Percentiles rank a stretch among this genome's conserved stretches.
Evolutionary conservation across 2,888 invertebrate species (phyloP).

Genomic region (Sussaba pulchella): DNA sequence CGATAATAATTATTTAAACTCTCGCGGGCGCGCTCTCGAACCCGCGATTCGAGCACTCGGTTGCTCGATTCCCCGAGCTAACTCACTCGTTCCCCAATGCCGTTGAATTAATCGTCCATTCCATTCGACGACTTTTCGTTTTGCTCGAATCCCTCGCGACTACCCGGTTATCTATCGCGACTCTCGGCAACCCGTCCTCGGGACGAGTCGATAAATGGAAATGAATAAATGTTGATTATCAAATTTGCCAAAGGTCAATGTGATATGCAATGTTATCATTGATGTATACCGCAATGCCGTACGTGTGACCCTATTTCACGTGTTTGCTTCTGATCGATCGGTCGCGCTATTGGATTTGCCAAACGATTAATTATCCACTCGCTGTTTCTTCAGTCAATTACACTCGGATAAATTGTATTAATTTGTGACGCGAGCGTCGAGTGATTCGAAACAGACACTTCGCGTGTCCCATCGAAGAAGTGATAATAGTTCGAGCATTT

Average conservation of each 20-base stretch:
- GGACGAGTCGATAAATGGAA: slow-evolving; percentile 23
- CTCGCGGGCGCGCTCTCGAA: background rate
- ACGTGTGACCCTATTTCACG: background rate
- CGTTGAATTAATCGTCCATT: slow-evolving; percentile 14
- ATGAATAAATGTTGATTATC: slow-evolving; percentile 20
- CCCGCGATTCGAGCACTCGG: background rate
- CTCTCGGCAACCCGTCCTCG: background rate
- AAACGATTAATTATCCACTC: slow-evolving; percentile 30
- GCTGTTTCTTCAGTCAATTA: background rate
- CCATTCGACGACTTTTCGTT: slow-evolving; percentile 21
- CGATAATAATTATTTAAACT: slow-evolving; percentile 32
- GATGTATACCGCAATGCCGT: background rate
- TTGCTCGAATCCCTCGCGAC: background rate
- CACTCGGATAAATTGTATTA: no score
- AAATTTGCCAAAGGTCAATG: slow-evolving; percentile 15
- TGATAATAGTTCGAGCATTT: no score
- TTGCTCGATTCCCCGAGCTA: background rate
- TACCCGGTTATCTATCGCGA: background rate
- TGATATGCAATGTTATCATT: background rate
- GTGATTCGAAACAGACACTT: no score
- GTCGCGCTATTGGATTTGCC: slow-evolving; percentile 10
- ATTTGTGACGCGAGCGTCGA: no score
- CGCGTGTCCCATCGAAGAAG: no score
- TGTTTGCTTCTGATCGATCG: slow-evolving; percentile 30
- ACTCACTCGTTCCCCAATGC: background rate